Base-by-base conservation (phyloP, 64 coral and sea anemone genomes). In the Montipora efflorescens region DNA sequence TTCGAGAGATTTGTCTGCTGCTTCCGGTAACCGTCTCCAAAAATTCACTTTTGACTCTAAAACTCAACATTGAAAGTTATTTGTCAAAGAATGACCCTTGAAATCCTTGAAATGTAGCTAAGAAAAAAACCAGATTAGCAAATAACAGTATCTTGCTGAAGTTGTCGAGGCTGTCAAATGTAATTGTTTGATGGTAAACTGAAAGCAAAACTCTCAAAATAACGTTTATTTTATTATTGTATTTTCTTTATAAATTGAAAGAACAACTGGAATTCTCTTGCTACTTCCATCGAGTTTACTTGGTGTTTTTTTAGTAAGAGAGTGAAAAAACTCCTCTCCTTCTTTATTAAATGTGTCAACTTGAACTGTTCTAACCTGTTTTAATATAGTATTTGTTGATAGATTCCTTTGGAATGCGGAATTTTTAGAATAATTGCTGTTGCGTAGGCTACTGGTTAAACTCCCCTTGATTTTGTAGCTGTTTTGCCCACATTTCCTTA, bases 91-190 rank as follows among this genome's bases (percentile, higher is more conserved):
- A 46, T 1, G 68, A n/a, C 46, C 16, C 59, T 70, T 51, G 46
- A 72, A 48, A 22, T 70, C 28, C 8, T 71, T 86, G 7, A 70
- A 49, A 21, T 70, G 4, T 49, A 46, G 45, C 45, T 51, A 23
- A 49, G 3, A 70, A 8, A 46, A 12, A 86, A 86, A 48, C 15
- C 82, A 86, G 82, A 86, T 86, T 67, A 62, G 23, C 47, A 20
- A 64, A 86, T 13, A 71, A 61, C 64, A 43, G 82, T 21, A 69
- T 49, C 18, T 67, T 57, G 53, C 3, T 8, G 11, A 6, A 57
- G 53, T 6, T 57, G 53, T 57, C 53, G 0, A 11, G 11, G 53
- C 53, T 57, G 53, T 57, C 53, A 57, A 57, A 57, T 57, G 53
- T 57, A 57, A 57, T 57, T 57, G 53, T 11, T 57, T 57, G 80